Base-by-base conservation (phyloP, 2,888 invertebrate species). In the Heliconius ismenius region DNA sequence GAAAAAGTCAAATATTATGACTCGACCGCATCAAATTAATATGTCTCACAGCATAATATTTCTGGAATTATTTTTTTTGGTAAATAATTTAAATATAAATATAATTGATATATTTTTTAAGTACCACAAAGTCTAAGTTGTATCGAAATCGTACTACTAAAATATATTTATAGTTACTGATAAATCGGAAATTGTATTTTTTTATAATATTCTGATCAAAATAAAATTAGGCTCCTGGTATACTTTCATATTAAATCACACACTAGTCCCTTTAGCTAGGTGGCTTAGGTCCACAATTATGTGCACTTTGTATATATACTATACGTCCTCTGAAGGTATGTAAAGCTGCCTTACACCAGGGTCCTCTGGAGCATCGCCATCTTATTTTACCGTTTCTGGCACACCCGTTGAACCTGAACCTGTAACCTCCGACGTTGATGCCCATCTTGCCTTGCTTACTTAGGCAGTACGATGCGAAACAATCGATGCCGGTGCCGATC, bases 381-480 rank as follows among this genome's bases (percentile, higher is more conserved):
- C 94, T 83, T 10, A 93, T 91, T 83, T 93, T 94, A 0, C 94
- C 94, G 75, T 92, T 93, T 62, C 93, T 88, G 0, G 93, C 93
- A 76, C 93, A 93, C 0, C 93, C 94, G 81, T 94, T 94, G 83
- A 93, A 93, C 49, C 94, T 81, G 85, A 94, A 94, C 82, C 93
- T 83, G 84, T 92, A 94, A 1, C 93, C 94, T 0, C 92, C 93
- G 1, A 93, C 91, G 79, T 91, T 93, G 81, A 94, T 94, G 67
- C 93, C 93, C 93, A 94, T 93, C 85, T 94, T 94, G 26, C 94
- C 94, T 80, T 94, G 94, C 82, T 94, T 93, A 81, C 93, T 93
- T 83, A 94, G 92, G 83, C 93, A 94, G 87, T 94, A 94, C 15
- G 93, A 92, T 0, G 94, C 93, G 79, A 92, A 90, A 81, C 90